These are phyloP conservation scores for Heliconius ismenius DNA, from an alignment of 2,888 invertebrate species.

Conservation along the genomic window DNA sequence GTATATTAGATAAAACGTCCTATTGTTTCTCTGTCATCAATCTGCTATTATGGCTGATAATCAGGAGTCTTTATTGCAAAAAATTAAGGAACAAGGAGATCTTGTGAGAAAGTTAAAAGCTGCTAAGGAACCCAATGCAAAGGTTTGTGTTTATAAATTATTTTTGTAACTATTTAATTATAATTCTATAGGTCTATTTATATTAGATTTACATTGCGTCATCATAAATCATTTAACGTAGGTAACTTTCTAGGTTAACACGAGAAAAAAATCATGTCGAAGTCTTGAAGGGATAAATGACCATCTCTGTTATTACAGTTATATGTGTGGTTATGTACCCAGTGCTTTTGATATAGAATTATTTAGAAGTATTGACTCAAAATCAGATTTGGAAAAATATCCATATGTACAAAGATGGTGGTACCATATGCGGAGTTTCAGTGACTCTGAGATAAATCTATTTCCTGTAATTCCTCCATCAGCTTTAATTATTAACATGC, in stretches of 20 bases:
- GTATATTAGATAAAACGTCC: constrained; percentile 28
- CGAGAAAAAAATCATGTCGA: constrained; percentile 48
- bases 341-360: constrained; percentile 75
- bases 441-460: constrained; percentile 70
- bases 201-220: constrained; percentile 35
- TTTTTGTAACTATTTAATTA: constrained; percentile 32
- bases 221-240: constrained; percentile 40
- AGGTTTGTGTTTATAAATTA: constrained; percentile 77
- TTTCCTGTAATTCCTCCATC: constrained; percentile 64
- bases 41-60: constrained; percentile 62
- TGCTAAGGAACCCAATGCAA: constrained; percentile 88
- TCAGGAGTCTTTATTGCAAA: constrained; percentile 64
- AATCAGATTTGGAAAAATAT: constrained; percentile 66
- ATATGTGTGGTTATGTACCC: constrained; percentile 80
- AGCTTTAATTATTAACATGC: constrained; percentile 51
- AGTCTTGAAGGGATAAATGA: constrained; percentile 65
- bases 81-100: constrained; percentile 87
- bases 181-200: constrained; percentile 12
- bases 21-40: constrained; percentile 29
- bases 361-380: constrained; percentile 59
- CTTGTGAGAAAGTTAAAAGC: constrained; percentile 90
- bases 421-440: constrained; percentile 83
- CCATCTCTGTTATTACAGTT: constrained; percentile 80
- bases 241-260: constrained; percentile 63
- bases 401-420: constrained; percentile 82